A percentile compares a stretch with the other conserved stretches of the same genome.
phyloP scores from a whole-genome alignment of 2,113 vertebrate genomes.

The Microtus richardsoni region DNA sequence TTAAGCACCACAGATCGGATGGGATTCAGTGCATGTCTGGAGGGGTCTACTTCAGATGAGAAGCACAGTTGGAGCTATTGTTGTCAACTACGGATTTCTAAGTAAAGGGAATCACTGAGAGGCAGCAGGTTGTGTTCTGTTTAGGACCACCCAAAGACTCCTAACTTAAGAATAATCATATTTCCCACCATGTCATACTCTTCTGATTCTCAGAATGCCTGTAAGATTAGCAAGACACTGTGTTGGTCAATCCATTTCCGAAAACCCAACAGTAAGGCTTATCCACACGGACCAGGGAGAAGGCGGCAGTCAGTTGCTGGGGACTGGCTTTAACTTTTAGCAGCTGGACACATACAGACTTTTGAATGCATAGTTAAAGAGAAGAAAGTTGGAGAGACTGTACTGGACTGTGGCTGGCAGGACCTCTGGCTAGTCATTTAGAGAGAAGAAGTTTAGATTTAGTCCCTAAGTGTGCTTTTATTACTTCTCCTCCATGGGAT shows the following conservation, averaged over 20 bases:
- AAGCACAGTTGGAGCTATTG: neutral
- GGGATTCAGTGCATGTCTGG: neutral
- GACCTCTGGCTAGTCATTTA: neutral
- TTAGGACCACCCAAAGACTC: neutral
- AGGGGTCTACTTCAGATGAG: neutral
- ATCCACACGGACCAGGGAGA: neutral
- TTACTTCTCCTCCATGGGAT: neutral
- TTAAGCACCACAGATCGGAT: neutral
- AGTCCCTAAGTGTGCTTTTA: neutral
- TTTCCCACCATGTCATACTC: neutral
- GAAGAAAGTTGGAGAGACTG: neutral
- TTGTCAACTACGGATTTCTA: neutral
- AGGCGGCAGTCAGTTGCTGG: neutral
- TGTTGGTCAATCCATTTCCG: neutral
- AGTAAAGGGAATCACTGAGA: neutral
- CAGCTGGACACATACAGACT: neutral
- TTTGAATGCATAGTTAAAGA: neutral
- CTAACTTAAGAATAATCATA: neutral
- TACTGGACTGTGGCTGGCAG: accelerated
- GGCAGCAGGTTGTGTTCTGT: neutral
- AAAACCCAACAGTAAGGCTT: neutral
- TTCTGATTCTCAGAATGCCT: neutral
- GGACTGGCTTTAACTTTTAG: neutral
- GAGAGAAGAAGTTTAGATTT: neutral
- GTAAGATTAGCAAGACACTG: neutral